A percentile compares a stretch with the other conserved stretches of the same genome.
phyloP scores from a whole-genome alignment of 2,888 invertebrate genomes.

The Prosopocoilus inquinatus region DNA sequence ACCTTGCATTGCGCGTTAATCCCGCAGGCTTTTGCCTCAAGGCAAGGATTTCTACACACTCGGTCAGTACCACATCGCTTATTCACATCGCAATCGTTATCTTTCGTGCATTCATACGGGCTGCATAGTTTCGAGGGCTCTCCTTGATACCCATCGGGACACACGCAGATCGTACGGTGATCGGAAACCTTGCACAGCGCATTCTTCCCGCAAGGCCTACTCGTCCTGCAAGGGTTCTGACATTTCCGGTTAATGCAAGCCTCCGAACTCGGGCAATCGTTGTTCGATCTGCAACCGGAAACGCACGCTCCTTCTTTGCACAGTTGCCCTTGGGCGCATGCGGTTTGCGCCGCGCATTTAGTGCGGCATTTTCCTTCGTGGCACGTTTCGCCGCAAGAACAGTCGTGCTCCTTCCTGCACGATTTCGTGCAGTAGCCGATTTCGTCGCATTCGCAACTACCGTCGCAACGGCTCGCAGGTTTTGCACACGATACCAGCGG shows the following conservation, averaged over 20 bases:
- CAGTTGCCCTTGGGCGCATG: slow-evolving; percentile 74
- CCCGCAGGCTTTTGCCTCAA: slow-evolving; percentile 74
- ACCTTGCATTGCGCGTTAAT: slow-evolving; percentile 82
- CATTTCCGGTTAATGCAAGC: slow-evolving; percentile 72
- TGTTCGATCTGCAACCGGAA: slow-evolving; percentile 76
- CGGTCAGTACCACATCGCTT: slow-evolving; percentile 70
- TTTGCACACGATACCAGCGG: slow-evolving; percentile 75
- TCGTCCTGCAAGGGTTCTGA: slow-evolving; percentile 65
- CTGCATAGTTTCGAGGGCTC: slow-evolving; percentile 75
- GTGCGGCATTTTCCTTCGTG: slow-evolving; percentile 69
- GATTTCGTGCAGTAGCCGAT: slow-evolving; percentile 74
- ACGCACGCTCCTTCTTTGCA: slow-evolving; percentile 71
- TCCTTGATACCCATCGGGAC: slow-evolving; percentile 82
- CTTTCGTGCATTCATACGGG: slow-evolving; percentile 72
- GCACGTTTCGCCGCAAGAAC: slow-evolving; percentile 81
- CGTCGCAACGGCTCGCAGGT: slow-evolving; percentile 71
- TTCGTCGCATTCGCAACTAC: slow-evolving; percentile 77
- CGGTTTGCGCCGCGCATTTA: slow-evolving; percentile 65
- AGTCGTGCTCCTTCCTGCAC: slow-evolving; percentile 67
- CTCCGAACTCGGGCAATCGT: slow-evolving; percentile 76
- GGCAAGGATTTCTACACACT: slow-evolving; percentile 81
- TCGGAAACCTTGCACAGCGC: slow-evolving; percentile 77
- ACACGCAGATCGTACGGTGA: slow-evolving; percentile 81
- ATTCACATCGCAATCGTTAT: slow-evolving; percentile 74
- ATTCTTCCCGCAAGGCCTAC: slow-evolving; percentile 74